phyloP scores from a whole-genome alignment of 2,888 invertebrate species.

The Dicyrtomina minuta region DNA sequence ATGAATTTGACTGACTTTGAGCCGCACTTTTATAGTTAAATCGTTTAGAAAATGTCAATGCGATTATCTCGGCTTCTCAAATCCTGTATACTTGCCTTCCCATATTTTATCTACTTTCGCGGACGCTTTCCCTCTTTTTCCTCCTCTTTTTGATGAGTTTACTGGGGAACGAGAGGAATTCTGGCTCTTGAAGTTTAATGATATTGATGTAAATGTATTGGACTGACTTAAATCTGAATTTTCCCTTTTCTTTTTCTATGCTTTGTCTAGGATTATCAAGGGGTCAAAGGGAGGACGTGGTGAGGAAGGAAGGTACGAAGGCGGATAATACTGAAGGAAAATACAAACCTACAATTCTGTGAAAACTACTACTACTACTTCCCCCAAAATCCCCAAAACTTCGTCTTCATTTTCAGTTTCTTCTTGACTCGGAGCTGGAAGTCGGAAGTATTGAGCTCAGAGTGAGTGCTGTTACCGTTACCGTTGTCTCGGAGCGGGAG shows the following conservation, averaged over 20 bases:
- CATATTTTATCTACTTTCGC: constrained; percentile 1
- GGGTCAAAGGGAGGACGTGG: no score
- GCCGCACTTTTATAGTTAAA: constrained; percentile 29
- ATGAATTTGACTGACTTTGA: constrained; percentile 22
- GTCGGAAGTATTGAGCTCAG: background rate
- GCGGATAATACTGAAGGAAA: no score
- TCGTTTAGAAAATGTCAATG: constrained; percentile 21
- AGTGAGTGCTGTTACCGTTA: background rate
- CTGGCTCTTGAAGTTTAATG: background rate
- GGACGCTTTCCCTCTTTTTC: background rate
- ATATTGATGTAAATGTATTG: no score
- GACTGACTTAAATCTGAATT: no score
- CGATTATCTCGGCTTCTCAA: constrained; percentile 17
- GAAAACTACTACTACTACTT: no score
- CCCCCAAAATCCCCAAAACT: no score
- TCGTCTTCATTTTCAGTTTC: no score
- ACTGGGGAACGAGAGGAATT: background rate
- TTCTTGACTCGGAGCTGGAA: no score
- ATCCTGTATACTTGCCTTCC: background rate
- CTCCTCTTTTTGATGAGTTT: background rate
- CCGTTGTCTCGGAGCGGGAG: background rate
- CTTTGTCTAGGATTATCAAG: background rate
- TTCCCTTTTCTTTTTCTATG: background rate
- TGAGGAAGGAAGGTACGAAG: no score
- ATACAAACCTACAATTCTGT: no score